phyloP scores from a whole-genome alignment of 2,888 invertebrate species.

The Spilosoma lubricipeda region DNA sequence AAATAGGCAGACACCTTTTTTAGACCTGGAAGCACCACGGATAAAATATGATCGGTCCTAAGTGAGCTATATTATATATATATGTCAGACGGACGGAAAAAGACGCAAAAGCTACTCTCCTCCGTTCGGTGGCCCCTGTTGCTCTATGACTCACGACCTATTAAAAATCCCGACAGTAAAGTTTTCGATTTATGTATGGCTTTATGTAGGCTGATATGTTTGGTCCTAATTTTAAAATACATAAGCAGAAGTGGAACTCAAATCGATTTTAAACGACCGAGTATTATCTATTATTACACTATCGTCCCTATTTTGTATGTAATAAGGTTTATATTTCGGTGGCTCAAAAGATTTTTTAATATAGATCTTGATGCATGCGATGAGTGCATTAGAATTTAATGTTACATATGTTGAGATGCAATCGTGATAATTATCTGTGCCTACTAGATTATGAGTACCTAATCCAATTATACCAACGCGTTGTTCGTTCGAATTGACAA shows the following conservation, averaged over 20 bases:
- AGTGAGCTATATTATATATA: too few species aligned
- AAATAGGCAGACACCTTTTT: too few species aligned
- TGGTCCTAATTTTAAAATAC: not conserved
- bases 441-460: constrained; percentile 29
- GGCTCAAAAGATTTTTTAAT: not conserved
- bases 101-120: too few species aligned
- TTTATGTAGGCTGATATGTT: not conserved
- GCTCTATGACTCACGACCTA: not conserved
- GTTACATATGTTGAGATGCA: constrained; percentile 45
- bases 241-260: constrained; percentile 30
- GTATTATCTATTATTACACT: constrained; percentile 4
- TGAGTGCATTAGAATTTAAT: constrained; percentile 41
- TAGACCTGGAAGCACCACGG: too few species aligned
- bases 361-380: constrained; percentile 30
- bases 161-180: not conserved
- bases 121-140: too few species aligned
- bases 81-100: too few species aligned
- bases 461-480: constrained; percentile 44
- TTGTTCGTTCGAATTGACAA: constrained; percentile 2
- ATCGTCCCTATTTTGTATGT: constrained; percentile 9
- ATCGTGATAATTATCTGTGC: constrained; percentile 43
- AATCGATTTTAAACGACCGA: constrained; percentile 40
- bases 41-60: too few species aligned
- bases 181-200: not conserved
- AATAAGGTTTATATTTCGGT: constrained; percentile 32